These are phyloP conservation scores for Geococcyx californianus DNA, from an alignment of 2,113 vertebrate species.

Conservation along the genomic window DNA sequence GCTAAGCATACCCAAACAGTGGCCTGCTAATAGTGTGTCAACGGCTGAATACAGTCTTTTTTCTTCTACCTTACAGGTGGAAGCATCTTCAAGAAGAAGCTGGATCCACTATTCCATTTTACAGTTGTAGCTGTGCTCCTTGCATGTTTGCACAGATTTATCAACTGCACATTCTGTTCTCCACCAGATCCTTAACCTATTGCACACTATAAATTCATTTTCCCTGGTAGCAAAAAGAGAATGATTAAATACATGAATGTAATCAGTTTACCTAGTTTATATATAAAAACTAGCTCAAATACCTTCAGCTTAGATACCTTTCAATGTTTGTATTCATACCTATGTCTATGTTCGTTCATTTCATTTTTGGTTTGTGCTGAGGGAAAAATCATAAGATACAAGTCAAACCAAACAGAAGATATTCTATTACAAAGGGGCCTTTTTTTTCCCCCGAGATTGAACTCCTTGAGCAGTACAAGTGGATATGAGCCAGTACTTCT, in stretches of 20 bases:
- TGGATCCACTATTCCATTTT: background rate
- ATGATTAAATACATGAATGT: background rate
- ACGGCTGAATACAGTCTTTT: background rate
- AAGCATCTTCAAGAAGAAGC: slow-evolving; percentile 5
- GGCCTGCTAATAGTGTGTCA: background rate
- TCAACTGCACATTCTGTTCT: slow-evolving; percentile 13
- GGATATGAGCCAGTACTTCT: background rate
- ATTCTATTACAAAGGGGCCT: background rate
- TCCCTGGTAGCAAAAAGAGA: background rate
- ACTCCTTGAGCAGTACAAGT: background rate
- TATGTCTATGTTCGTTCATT: background rate
- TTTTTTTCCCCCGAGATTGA: background rate
- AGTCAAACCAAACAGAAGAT: background rate
- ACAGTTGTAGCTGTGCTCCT: background rate
- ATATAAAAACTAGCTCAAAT: background rate
- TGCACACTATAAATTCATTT: background rate
- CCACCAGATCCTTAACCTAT: slow-evolving; percentile 23
- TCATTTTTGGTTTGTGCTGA: background rate
- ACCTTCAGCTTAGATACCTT: background rate
- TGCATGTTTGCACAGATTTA: background rate
- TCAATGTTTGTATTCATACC: background rate
- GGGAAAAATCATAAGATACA: background rate
- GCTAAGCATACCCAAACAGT: background rate
- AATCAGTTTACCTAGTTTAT: too few species aligned
- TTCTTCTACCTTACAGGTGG: background rate